A percentile compares a stretch with the other conserved stretches of the same genome.
phyloP scores from a whole-genome alignment of 2,113 vertebrate species.

The Mobula birostris region DNA sequence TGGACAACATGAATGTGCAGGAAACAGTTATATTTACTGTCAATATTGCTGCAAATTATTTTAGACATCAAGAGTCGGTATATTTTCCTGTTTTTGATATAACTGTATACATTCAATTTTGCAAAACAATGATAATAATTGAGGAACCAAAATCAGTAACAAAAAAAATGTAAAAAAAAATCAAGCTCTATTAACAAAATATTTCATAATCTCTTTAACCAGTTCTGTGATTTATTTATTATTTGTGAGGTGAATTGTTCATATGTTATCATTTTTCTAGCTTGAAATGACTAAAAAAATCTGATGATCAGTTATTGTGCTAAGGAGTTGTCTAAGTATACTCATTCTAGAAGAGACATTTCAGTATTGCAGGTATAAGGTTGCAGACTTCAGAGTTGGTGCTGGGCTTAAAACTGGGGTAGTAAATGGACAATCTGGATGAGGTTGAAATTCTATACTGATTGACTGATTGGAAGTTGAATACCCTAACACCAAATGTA shows the following conservation, averaged over 20 bases:
- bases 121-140: no score
- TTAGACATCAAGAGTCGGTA: no score
- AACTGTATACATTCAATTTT: no score
- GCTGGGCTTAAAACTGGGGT: neutral
- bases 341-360: neutral
- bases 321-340: neutral
- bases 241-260: neutral
- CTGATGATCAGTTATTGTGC: neutral
- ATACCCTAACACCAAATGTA: neutral
- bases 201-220: neutral
- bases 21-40: no score
- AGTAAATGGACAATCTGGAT: neutral
- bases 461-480: neutral
- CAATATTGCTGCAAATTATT: no score
- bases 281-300: neutral
- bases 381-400: neutral
- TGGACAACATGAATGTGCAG: no score
- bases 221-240: neutral
- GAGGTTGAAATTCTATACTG: neutral
- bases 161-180: no score
- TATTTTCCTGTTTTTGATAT: no score
- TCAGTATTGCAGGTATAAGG: neutral
- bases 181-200: no score
- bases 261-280: neutral
- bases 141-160: no score